Base-by-base conservation (phyloP, 2,888 invertebrate species). In the Caenorhabditis plicata region DNA sequence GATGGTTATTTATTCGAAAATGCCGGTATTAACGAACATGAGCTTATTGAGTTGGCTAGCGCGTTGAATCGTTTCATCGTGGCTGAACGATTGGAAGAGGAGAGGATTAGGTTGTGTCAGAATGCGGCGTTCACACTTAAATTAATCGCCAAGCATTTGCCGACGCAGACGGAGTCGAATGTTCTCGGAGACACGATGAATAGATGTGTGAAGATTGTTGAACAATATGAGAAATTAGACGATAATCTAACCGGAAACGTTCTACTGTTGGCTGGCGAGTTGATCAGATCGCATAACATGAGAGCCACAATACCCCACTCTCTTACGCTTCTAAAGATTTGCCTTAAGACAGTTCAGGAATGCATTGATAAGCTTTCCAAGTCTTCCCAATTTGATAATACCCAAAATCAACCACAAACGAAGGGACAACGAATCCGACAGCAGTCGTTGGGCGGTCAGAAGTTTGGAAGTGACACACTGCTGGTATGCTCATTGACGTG, bases 1-100 rank as follows among this genome's bases (percentile, higher is more conserved):
- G 87, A 87, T 57, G 66, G 69, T 39, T 64, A 58, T 41, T 50
- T 68, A 43, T 64, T 60, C 36, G 36, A 22, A 8, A 71, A 73
- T 44, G 56, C 54, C 45, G 67, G 65, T 31, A 69, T 68, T 54
- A 66, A 75, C 22, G 71, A 73, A 48, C 39, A 48, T 40, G 69
- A 73, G 36, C 54, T 77, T 9, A 63, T 51, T 33, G 53, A 55
- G 8, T 46, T 77, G 33, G 74, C 75, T 0, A 42, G 53, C 11
- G 69, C 64, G 8, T 55, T 77, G 9, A 77, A 71, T 47, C 51
- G 60, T 26, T 77, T 71, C 62, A 66, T 77, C 27, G 52, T 48
- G 1, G 72, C 75, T 4, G 62, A 68, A 25, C 61, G 53, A 17
- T 51, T 43, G 29, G 51, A 52, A 9, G 63, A 56, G 23, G 67